These are phyloP conservation scores for Tetragonula clypearis DNA, from an alignment of 1,140 invertebrate species.

Conservation along the genomic window DNA sequence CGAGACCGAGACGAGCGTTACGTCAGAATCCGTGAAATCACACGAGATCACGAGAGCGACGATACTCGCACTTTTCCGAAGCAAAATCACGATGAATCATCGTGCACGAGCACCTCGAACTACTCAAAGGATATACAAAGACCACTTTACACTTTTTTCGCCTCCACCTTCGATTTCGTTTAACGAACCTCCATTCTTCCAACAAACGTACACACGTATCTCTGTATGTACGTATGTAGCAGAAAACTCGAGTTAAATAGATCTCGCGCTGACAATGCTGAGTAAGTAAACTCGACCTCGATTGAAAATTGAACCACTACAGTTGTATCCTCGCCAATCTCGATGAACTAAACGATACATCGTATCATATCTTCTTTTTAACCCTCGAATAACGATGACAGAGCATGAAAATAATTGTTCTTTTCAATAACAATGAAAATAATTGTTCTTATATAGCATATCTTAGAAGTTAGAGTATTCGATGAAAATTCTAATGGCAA, in stretches of 20 bases:
- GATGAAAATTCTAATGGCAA: too few species aligned
- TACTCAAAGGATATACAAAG: background rate
- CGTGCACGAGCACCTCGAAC: too few species aligned
- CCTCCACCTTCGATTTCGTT: background rate
- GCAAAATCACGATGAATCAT: conserved; percentile 17
- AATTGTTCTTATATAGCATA: too few species aligned
- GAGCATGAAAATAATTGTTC: too few species aligned
- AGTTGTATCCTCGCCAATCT: background rate
- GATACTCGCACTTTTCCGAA: background rate
- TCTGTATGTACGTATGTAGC: too few species aligned
- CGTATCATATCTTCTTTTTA: background rate
- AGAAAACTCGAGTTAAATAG: background rate
- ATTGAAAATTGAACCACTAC: conserved; percentile 19
- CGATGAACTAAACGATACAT: background rate
- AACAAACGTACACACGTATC: too few species aligned
- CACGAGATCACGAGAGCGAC: background rate
- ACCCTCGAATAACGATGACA: background rate
- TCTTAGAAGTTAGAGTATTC: too few species aligned
- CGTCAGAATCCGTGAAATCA: background rate
- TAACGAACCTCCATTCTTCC: conserved; percentile 15
- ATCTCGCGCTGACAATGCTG: background rate
- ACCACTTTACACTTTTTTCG: too few species aligned
- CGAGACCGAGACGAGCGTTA: background rate
- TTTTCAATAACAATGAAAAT: too few species aligned
- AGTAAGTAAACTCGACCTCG: conserved; percentile 1